Conservation (phyloP, 2,113 vertebrate genomes). For the Podocnemis expansa region DNA sequence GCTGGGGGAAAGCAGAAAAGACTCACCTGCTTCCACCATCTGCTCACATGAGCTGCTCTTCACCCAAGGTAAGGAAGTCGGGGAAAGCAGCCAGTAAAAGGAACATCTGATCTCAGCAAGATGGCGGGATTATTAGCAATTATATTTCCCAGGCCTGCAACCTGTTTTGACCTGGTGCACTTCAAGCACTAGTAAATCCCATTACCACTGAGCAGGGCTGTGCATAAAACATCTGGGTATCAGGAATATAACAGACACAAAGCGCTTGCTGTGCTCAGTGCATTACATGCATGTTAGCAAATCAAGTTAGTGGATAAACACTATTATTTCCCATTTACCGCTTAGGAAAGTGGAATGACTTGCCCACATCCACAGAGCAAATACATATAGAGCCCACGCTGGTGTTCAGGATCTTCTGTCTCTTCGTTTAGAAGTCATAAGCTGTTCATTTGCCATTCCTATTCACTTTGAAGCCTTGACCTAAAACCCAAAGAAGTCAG, state of each 20-base stretch:
- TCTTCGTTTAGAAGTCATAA: neutral
- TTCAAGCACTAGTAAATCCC: neutral
- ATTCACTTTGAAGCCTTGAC: neutral
- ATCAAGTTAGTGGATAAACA: accelerated
- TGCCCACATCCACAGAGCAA: accelerated
- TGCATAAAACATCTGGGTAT: accelerated
- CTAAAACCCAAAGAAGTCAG: neutral
- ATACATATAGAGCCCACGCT: neutral
- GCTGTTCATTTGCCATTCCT: accelerated
- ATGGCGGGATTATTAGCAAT: neutral
- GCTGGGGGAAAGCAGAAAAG: neutral
- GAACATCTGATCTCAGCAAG: neutral
- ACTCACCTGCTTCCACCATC: neutral
- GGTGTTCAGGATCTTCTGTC: accelerated
- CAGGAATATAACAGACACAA: neutral
- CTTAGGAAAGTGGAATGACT: neutral
- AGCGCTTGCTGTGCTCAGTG: neutral
- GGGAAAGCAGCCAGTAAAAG: neutral
- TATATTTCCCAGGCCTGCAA: neutral
- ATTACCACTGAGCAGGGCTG: neutral
- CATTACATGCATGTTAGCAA: accelerated
- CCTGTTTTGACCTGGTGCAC: neutral
- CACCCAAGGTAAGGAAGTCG: neutral
- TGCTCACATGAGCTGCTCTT: neutral
- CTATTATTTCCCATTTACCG: accelerated